Percentiles rank a stretch among this genome's conserved stretches.
phyloP scores from a whole-genome alignment of 2,888 invertebrate genomes.

The Cheilosia impressa region DNA sequence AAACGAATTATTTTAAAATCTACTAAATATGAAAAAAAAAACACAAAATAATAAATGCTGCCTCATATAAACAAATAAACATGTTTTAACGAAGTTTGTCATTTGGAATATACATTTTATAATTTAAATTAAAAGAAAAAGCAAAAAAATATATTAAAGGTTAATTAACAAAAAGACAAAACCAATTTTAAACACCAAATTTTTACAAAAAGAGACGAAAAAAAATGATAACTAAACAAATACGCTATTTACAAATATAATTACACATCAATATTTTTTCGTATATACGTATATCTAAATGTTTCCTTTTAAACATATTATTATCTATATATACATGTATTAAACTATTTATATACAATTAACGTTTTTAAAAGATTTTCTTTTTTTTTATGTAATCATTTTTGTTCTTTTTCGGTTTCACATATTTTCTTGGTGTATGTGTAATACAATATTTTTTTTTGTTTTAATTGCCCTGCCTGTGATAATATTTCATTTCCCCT shows the following conservation, averaged over 20 bases:
- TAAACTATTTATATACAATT: constrained; percentile 68
- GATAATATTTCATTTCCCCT: constrained; percentile 63
- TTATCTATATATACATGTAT: constrained; percentile 66
- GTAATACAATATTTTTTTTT: constrained; percentile 16
- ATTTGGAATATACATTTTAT: constrained; percentile 65
- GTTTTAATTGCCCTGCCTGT: constrained; percentile 67
- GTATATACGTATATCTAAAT: constrained; percentile 72
- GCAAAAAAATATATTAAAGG: constrained; percentile 11
- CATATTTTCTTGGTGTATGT: background rate
- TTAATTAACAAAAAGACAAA: constrained; percentile 66
- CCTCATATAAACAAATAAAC: constrained; percentile 69
- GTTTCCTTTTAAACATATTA: constrained; percentile 71
- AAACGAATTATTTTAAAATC: constrained; percentile 37
- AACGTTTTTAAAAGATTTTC: constrained; percentile 37
- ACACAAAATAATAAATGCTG: constrained; percentile 57
- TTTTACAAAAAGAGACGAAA: constrained; percentile 68
- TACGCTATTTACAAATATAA: constrained; percentile 74
- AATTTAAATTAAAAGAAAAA: constrained; percentile 46
- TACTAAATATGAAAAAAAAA: constrained; percentile 45
- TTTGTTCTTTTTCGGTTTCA: constrained; percentile 23
- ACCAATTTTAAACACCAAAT: constrained; percentile 75
- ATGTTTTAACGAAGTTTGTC: constrained; percentile 69
- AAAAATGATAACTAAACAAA: constrained; percentile 54
- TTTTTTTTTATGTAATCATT: constrained; percentile 1
- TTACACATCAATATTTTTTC: constrained; percentile 74